Base-by-base conservation (phyloP, 2,113 vertebrate species). In the Lonchura striata region DNA sequence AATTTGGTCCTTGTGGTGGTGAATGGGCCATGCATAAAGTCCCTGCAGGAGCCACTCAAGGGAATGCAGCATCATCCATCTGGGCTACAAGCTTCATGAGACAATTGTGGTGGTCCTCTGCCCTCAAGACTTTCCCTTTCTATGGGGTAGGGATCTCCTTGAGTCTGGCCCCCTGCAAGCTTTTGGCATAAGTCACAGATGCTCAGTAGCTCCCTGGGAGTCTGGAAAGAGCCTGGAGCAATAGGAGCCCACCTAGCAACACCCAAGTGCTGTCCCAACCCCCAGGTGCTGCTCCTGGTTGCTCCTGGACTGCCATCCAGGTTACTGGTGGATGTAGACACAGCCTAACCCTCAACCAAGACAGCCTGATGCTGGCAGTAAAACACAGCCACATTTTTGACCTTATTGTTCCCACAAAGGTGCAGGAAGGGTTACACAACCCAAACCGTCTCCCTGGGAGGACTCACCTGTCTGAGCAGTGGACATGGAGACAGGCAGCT, bases 171-270 rank as follows among this genome's bases (percentile, higher is more conserved):
- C 25, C 13, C 31, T 56, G 41, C 11, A 69, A 86, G 39, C 22
- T 86, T 6, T 31, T 35, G 35, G n/a, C 41, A 25, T 57, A 37
- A 64, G 18, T 25, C 46, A 61, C 57, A 37, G 65, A 22, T 2
- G 2, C 25, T 49, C 0, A 0, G 6, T 64, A 57, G 17, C 31
- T 59, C 19, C 25, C 33, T 4, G 6, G n/a, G 50, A 92, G 49
- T 37, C 50, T 65, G 28, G 56, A 60, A 23, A 21, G 41, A 60
- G 10, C 16, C 53, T 49, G 41, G 23, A 86, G n/a, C 2, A 2
- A 35, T 33, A 54, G 60, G 7, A 91, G 15, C 33, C 6, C n/a
- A 24, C 19, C 28, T 27, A 59, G 54, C 39, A 80, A 19, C 46
- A 57, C 30, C 20, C 47, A 39, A 77, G 18, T 41, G 31, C 15